Evolutionary conservation across 2,797 vertebrate genomes (phyloP).

Genomic region (Thalassophryne amazonica): DNA sequence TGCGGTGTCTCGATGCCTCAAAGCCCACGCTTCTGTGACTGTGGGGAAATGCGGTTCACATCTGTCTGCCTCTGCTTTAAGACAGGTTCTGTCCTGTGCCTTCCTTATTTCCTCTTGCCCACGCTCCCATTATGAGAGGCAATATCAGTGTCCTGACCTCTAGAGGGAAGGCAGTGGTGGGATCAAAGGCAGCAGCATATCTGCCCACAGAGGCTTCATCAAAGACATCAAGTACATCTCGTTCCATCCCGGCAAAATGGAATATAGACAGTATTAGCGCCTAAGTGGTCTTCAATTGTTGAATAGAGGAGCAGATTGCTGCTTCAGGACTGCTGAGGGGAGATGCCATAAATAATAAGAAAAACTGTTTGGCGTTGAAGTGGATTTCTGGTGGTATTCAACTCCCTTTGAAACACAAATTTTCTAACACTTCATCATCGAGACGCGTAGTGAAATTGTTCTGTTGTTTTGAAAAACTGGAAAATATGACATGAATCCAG

Average conservation of each 20-base stretch:
- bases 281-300: slow-evolving; percentile 1
- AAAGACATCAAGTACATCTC: slow-evolving; percentile 4
- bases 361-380: too few species aligned
- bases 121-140: slow-evolving; percentile 32
- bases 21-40: slow-evolving; percentile 25
- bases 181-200: slow-evolving; percentile 17
- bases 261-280: slow-evolving; percentile 2
- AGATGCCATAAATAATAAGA: too few species aligned
- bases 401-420: too few species aligned
- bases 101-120: slow-evolving; percentile 39
- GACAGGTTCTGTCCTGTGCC: slow-evolving; percentile 42
- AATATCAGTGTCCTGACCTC: slow-evolving; percentile 47
- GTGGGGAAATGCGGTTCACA: slow-evolving; percentile 6
- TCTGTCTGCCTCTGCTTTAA: slow-evolving; percentile 19
- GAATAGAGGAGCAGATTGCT: background rate
- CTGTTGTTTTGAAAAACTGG: too few species aligned
- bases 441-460: too few species aligned
- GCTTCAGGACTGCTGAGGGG: slow-evolving; percentile 1
- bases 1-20: background rate
- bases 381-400: too few species aligned
- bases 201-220: slow-evolving; percentile 30
- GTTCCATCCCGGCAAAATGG: background rate
- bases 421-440: too few species aligned
- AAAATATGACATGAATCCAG: too few species aligned
- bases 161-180: slow-evolving; percentile 43